Evolutionary conservation across 2,888 invertebrate species (phyloP).

Genomic region (Acleris emargana): DNA sequence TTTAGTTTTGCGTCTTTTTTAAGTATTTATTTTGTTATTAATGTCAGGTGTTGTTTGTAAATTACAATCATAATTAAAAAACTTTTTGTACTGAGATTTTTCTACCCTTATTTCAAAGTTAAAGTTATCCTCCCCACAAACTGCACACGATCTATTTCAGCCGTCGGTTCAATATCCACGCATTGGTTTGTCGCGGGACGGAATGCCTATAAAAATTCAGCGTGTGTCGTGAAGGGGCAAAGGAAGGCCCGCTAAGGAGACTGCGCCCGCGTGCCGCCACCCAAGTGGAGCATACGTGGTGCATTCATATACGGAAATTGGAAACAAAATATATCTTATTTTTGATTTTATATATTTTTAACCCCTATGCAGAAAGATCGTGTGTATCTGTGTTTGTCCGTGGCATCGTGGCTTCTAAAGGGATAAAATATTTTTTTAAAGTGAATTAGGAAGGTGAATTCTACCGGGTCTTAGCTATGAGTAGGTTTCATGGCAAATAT

Average conservation of each 20-base stretch:
- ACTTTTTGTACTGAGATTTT: no score
- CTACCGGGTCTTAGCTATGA: no score
- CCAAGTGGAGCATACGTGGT: slow-evolving; percentile 53
- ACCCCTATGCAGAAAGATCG: not conserved
- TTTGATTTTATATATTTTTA: not conserved
- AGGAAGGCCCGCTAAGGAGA: slow-evolving; percentile 71
- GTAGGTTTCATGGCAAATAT: no score
- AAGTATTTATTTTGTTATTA: no score
- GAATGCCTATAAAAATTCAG: slow-evolving; percentile 70
- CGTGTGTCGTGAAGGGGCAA: slow-evolving; percentile 60
- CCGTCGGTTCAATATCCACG: slow-evolving; percentile 24
- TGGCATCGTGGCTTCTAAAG: no score
- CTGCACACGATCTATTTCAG: slow-evolving; percentile 25
- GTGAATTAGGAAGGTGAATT: no score
- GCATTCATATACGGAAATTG: slow-evolving; percentile 16
- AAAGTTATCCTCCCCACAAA: slow-evolving; percentile 12
- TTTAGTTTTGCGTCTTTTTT: no score
- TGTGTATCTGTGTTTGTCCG: no score
- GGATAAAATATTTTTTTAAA: no score
- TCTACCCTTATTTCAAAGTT: slow-evolving; percentile 2
- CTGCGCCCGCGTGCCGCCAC: slow-evolving; percentile 65
- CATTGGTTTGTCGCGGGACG: slow-evolving; percentile 37
- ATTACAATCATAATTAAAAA: no score
- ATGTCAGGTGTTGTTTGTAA: no score
- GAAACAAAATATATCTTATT: not conserved